A percentile compares a stretch with the other conserved stretches of the same genome.
These are phyloP conservation scores for Ceuthmochares aereus DNA, from an alignment of 2,113 vertebrate genomes.

Conservation along the genomic window DNA sequence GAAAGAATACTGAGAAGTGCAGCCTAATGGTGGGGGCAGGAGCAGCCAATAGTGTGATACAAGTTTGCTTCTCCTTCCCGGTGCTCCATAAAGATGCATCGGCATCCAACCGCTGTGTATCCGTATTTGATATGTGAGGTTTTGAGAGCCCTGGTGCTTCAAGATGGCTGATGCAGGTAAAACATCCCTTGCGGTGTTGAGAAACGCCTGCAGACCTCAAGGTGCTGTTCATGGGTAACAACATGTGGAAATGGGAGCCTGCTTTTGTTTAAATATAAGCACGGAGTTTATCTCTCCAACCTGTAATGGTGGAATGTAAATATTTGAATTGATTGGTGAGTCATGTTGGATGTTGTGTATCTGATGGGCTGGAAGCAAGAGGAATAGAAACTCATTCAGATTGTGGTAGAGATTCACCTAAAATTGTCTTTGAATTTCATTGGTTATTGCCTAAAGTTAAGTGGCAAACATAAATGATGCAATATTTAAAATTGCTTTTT, in stretches of 20 bases:
- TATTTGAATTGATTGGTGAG: constrained; percentile 54
- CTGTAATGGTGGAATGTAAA: constrained; percentile 59
- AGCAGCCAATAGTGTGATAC: neutral
- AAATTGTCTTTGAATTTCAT: neutral
- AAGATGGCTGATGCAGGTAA: neutral
- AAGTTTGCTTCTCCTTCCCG: neutral
- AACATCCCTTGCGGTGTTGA: neutral
- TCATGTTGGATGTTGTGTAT: neutral
- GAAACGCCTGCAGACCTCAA: neutral
- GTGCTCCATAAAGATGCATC: neutral
- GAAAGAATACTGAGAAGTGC: neutral
- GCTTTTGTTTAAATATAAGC: neutral
- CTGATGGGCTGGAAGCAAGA: neutral
- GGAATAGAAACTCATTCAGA: neutral
- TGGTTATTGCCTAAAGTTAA: neutral
- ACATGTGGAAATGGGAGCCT: neutral
- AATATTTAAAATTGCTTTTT: neutral
- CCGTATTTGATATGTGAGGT: accelerated
- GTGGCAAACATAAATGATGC: neutral
- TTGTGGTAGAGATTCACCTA: neutral
- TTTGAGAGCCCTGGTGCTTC: neutral
- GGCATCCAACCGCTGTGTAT: neutral
- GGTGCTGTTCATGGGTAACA: neutral
- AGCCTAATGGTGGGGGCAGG: neutral
- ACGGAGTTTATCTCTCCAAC: neutral